Percentiles rank a stretch among this genome's conserved stretches.
These are phyloP conservation scores for Lysandra coridon DNA, from an alignment of 2,888 invertebrate species.

Conservation along the genomic window DNA sequence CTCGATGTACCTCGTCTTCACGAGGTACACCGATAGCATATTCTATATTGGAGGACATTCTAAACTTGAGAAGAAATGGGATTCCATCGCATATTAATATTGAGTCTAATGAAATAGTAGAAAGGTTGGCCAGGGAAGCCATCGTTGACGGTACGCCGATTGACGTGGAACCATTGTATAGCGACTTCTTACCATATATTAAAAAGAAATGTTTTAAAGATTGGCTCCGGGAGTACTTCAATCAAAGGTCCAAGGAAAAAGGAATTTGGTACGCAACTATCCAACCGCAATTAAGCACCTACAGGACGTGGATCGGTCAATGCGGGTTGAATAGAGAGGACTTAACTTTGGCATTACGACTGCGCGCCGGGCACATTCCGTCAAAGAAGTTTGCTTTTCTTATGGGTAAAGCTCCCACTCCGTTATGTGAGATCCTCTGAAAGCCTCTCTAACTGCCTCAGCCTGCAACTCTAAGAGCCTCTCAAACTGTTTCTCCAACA, in stretches of 20 bases:
- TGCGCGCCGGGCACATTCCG: background rate
- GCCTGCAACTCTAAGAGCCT: too few species aligned
- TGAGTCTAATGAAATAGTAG: too few species aligned
- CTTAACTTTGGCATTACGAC: background rate
- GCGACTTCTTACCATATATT: background rate
- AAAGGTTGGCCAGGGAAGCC: constrained; percentile 19
- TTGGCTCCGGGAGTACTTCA: constrained; percentile 5
- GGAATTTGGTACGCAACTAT: background rate
- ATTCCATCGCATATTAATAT: too few species aligned
- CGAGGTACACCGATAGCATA: constrained; percentile 8
- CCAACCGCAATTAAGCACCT: background rate
- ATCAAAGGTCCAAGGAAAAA: constrained; percentile 6
- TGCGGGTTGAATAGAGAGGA: background rate
- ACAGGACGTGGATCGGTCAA: background rate
- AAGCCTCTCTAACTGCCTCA: too few species aligned
- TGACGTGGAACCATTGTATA: background rate
- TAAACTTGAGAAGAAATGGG: too few species aligned
- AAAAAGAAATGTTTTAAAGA: constrained; percentile 22
- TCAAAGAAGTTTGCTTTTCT: background rate
- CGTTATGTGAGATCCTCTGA: too few species aligned
- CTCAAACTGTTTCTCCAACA: too few species aligned
- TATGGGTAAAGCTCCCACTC: background rate
- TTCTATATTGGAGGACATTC: too few species aligned
- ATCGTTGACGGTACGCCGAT: constrained; percentile 5
- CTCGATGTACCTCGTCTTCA: constrained; percentile 27